phyloP scores from a whole-genome alignment of 2,888 invertebrate species.

The Xanthorhoe spadicearia region DNA sequence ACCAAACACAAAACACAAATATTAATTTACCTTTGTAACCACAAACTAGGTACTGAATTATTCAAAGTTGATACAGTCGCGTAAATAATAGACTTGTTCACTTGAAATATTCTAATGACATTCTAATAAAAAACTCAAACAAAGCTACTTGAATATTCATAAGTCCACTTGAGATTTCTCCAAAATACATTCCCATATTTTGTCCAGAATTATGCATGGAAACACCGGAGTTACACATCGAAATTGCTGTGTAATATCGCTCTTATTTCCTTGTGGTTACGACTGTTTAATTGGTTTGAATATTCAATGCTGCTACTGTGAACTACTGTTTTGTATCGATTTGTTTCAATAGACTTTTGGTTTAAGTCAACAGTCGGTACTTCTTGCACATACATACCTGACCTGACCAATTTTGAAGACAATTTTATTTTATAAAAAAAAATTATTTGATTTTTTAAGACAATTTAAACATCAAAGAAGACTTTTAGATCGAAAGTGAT shows the following conservation, averaged over 20 bases:
- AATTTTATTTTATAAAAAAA: too few relatives aligned
- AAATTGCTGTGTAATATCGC: constrained; percentile 23
- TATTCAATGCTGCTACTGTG: constrained; percentile 59
- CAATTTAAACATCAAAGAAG: too few relatives aligned
- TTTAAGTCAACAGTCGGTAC: constrained; percentile 18
- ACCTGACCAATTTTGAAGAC: too few relatives aligned
- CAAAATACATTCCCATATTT: constrained; percentile 47
- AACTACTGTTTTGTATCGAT: constrained; percentile 59
- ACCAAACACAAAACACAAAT: neutral
- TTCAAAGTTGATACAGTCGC: constrained; percentile 13
- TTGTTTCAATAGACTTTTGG: constrained; percentile 35
- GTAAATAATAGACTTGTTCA: constrained; percentile 17
- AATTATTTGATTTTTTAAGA: too few relatives aligned
- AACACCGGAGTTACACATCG: constrained; percentile 33
- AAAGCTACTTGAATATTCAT: constrained; percentile 39
- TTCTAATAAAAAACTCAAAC: constrained; percentile 30
- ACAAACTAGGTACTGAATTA: constrained; percentile 2
- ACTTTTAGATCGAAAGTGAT: too few relatives aligned
- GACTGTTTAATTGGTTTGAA: constrained; percentile 29
- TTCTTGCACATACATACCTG: too few relatives aligned
- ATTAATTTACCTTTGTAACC: neutral
- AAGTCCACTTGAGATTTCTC: constrained; percentile 35
- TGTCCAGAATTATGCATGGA: constrained; percentile 43
- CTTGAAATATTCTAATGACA: constrained; percentile 18
- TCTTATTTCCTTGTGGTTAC: constrained; percentile 27